Conservation (phyloP, 2,888 invertebrate genomes). For the Orchesellides sinensis region DNA sequence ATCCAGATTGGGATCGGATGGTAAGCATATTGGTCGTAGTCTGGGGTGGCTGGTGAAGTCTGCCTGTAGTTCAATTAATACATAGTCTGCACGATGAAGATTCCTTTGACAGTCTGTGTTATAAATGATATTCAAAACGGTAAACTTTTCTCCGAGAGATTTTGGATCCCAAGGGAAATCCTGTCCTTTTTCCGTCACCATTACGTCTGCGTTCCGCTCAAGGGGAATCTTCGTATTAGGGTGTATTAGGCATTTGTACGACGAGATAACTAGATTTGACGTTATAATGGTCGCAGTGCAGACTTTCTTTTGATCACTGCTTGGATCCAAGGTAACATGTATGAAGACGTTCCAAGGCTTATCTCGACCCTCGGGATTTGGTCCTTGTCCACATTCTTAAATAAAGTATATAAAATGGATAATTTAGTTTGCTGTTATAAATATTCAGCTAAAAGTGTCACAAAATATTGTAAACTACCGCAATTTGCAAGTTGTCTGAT, state of each 20-base stretch:
- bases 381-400: background rate
- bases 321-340: background rate
- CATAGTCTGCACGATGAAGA: background rate
- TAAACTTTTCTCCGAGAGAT: background rate
- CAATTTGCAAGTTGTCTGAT: no score
- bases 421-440: no score
- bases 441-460: no score
- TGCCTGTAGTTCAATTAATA: background rate
- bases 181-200: background rate
- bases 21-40: background rate
- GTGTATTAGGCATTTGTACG: slow-evolving; percentile 25
- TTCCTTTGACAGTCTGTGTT: background rate
- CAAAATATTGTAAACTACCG: no score
- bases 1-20: background rate
- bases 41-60: slow-evolving; percentile 14
- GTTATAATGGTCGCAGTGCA: slow-evolving; percentile 22
- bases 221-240: background rate
- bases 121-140: background rate
- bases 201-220: background rate
- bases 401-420: background rate
- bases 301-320: no score
- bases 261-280: slow-evolving; percentile 20
- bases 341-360: background rate
- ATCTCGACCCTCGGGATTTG: background rate
- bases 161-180: background rate